Percentiles rank a stretch among this genome's conserved stretches.
Evolutionary conservation across 2,797 vertebrate genomes (phyloP).

Genomic region (Pantherophis vulpinus): DNA sequence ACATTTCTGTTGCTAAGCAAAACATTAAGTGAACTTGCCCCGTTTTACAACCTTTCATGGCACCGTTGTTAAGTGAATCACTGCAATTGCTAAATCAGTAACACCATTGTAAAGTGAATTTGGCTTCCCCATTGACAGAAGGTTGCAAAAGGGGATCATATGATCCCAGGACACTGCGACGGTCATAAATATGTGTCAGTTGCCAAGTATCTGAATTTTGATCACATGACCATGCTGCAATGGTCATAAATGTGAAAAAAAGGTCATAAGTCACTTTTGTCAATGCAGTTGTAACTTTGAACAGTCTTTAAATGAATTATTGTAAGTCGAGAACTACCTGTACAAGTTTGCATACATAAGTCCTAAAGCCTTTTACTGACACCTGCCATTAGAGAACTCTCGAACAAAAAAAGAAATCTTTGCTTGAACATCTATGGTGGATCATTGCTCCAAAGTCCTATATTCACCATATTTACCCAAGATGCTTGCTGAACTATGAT

Average conservation of each 20-base stretch:
- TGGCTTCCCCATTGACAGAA: neutral
- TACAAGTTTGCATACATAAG: neutral
- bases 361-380: neutral
- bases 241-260: neutral
- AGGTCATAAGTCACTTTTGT: neutral
- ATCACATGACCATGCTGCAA: neutral
- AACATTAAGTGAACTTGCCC: neutral
- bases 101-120: neutral
- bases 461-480: neutral
- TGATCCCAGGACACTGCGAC: neutral
- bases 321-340: neutral
- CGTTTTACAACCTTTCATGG: neutral
- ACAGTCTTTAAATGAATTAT: neutral
- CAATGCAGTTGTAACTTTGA: neutral
- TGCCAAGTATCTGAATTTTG: neutral
- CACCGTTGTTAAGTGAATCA: neutral
- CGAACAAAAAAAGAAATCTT: neutral
- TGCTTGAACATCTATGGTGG: neutral
- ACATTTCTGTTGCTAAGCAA: neutral
- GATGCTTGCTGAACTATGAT: neutral
- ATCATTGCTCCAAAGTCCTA: neutral
- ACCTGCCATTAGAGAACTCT: neutral
- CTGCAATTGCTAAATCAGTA: neutral
- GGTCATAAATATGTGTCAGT: neutral
- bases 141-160: neutral